Evolutionary conservation across 2,797 vertebrate species (phyloP), one percentile per base, ranked within the genome.

Genomic region (Sebastes vulpes): DNA sequence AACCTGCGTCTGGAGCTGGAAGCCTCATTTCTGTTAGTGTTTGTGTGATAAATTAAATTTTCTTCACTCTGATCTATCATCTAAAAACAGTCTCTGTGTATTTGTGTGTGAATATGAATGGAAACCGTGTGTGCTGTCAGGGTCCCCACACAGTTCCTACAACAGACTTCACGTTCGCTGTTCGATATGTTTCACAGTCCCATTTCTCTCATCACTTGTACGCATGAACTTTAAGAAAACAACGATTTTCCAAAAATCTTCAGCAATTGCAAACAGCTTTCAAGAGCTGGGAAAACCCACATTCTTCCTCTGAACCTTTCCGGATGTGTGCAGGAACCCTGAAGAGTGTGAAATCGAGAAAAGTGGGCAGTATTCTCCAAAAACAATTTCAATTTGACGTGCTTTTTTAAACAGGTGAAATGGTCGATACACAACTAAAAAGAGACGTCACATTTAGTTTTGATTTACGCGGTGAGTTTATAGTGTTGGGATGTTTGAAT

Each of bases 21-120:
- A 87, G 84, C 81, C 82, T 84, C 4, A n/a, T 56, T 79, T 87
- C 84, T 84, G 56, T 77, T 64, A 68, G 64, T 64, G 38, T 83
- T 60, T 18, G 23, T 65, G 68, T 76, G 79, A 80, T 76, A 72
- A 77, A 83, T 57, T 65, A 67, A 25, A 61, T 65, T 50, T 60
- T 72, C 60, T 81, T 57, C 48, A 26, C 59, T 76, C 80, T 81
- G 77, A 79, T 83, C 64, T 75, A 38, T 82, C 29, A 14, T 85
- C 72, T 83, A 74, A 61, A 78, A 86, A 88, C 87, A 79, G 83
- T 79, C 77, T 81, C 1, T 57, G 69, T 68, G 23, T 50, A 4
- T 72, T 57, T 59, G 63, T 48, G 75, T 63, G 66, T 72, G 71
- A 53, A 10, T 70, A 31, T 61, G 48, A 26, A 8, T 59, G 21